Evolutionary conservation across 1,140 invertebrate species (phyloP).

Genomic region (Sweltsa coloradensis): DNA sequence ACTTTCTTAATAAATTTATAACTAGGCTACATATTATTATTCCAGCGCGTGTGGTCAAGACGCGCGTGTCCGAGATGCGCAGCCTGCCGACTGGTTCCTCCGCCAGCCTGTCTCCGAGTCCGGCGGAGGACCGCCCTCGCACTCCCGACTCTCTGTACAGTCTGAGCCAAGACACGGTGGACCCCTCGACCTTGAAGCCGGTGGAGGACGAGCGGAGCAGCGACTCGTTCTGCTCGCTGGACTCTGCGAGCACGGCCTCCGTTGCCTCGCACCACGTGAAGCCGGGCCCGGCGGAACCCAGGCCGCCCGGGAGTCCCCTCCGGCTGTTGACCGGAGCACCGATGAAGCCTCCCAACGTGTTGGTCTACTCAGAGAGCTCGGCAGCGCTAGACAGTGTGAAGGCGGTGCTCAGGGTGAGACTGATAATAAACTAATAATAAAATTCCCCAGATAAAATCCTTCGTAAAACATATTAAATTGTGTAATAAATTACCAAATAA

Average conservation of each 20-base stretch:
- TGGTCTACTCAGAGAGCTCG: slow-evolving; percentile 68
- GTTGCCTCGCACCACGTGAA: slow-evolving; percentile 5
- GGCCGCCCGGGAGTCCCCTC: slow-evolving; percentile 14
- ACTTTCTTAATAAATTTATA: not conserved
- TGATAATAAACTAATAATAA: no score
- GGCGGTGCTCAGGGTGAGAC: slow-evolving; percentile 46
- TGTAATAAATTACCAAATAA: no score
- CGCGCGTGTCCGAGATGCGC: no score
- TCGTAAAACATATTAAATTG: no score
- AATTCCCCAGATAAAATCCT: no score
- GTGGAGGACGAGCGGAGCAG: no score
- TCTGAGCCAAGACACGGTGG: no score
- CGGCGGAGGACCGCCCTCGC: no score
- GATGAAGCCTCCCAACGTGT: slow-evolving; percentile 54
- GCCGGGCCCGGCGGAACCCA: slow-evolving; percentile 8
- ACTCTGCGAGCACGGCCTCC: slow-evolving; percentile 17
- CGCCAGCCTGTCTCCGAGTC: no score
- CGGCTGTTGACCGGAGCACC: not conserved
- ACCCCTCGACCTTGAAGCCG: no score
- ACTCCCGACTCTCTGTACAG: no score
- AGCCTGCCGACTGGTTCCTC: slow-evolving; percentile 10
- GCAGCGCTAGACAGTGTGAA: slow-evolving; percentile 57
- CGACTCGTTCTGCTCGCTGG: slow-evolving; percentile 17
- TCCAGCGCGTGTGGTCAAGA: no score
- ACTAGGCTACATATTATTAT: not conserved